Conservation (phyloP, 2,797 vertebrate species). For the Chloroceryle amazona region DNA sequence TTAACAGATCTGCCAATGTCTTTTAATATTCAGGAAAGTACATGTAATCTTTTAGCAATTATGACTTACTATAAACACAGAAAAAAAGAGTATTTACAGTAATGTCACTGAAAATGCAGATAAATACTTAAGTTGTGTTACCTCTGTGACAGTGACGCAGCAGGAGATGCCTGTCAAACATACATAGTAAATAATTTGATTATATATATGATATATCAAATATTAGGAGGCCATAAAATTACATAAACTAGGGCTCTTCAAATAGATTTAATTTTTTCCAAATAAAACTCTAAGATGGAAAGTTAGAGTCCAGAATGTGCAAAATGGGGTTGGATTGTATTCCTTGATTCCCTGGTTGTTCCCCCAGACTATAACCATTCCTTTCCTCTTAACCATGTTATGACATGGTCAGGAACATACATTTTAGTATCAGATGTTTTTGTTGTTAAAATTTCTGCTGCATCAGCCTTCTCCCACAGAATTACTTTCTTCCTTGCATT, state of each 20-base stretch:
- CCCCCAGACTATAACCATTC: accelerated
- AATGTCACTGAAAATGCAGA: background rate
- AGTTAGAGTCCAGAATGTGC: background rate
- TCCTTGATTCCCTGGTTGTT: background rate
- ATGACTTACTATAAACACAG: background rate
- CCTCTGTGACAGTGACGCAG: background rate
- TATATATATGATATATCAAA: background rate
- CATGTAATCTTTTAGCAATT: background rate
- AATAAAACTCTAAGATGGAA: background rate
- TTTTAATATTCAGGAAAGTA: background rate
- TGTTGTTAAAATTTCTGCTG: background rate
- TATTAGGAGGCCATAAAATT: background rate
- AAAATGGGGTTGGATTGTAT: background rate
- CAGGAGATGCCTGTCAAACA: background rate
- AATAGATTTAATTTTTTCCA: background rate
- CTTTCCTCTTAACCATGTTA: background rate
- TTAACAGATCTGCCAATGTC: background rate
- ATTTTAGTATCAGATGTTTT: background rate
- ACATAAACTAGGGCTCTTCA: background rate
- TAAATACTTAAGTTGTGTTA: background rate
- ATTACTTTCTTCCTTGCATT: background rate
- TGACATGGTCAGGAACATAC: background rate
- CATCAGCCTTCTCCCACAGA: background rate
- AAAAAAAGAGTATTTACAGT: background rate
- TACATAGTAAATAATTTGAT: background rate